Evolutionary conservation across 2,797 vertebrate species (phyloP).

Genomic region (Lemur catta): DNA sequence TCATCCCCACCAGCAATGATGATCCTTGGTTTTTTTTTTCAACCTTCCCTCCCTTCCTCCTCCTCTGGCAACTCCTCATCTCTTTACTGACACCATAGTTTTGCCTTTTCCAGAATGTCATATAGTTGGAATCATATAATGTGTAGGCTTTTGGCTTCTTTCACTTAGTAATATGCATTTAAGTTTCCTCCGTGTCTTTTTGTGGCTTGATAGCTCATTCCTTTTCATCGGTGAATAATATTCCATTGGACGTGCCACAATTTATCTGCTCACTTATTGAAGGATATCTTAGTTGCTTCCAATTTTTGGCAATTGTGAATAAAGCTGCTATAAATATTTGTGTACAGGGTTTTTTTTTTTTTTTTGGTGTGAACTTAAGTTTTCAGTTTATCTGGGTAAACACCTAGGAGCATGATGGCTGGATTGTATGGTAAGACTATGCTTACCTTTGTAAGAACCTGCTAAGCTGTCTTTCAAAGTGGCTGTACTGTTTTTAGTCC

Average conservation of each 20-base stretch:
- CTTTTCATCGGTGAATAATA: background rate
- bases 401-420: background rate
- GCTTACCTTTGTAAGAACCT: background rate
- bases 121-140: background rate
- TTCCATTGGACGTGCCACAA: background rate
- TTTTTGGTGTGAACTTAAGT: background rate
- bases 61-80: background rate
- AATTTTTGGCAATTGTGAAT: background rate
- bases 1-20: background rate
- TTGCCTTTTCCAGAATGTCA: background rate
- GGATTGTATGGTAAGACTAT: background rate
- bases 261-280: background rate
- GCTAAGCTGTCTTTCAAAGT: background rate
- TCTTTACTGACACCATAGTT: background rate
- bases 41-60: background rate
- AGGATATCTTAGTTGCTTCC: background rate
- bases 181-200: background rate
- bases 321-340: background rate
- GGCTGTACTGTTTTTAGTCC: fast-evolving
- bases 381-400: background rate
- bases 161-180: background rate
- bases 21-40: background rate
- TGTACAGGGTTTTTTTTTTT: background rate
- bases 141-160: background rate
- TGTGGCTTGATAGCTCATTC: background rate